A percentile compares a stretch with the other conserved stretches of the same genome.
Conservation (phyloP, 2,113 vertebrate species). For the Etia nguti region DNA sequence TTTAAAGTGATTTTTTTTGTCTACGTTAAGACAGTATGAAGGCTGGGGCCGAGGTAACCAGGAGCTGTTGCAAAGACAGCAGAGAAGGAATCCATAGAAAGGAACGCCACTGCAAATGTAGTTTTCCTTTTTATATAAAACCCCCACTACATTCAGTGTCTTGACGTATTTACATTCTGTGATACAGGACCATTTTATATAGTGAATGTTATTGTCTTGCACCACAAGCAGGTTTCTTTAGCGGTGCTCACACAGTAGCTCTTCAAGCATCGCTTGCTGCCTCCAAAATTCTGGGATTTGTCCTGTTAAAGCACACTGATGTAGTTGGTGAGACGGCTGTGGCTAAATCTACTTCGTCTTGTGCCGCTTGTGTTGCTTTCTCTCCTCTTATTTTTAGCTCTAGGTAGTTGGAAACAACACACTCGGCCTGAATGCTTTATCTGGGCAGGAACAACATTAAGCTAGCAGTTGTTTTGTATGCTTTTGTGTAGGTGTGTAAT, state of each 20-base stretch:
- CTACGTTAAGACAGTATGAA: background rate
- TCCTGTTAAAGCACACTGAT: background rate
- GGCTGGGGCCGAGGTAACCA: background rate
- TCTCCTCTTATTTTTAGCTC: background rate
- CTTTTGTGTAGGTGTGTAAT: background rate
- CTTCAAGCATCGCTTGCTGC: background rate
- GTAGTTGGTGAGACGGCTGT: background rate
- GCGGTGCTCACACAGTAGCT: background rate
- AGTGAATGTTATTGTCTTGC: background rate
- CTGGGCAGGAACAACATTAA: background rate
- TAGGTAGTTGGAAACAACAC: background rate
- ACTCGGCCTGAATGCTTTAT: background rate
- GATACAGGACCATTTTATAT: background rate
- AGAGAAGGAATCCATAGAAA: background rate
- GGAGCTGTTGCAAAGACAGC: background rate
- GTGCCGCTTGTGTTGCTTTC: background rate
- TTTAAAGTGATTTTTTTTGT: background rate
- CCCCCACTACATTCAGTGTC: background rate
- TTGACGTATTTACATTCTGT: background rate
- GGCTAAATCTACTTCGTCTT: background rate
- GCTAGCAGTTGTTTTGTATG: background rate
- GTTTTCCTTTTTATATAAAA: background rate
- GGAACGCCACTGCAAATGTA: background rate
- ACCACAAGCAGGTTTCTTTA: background rate
- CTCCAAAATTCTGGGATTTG: background rate